Base-by-base conservation (phyloP, 2,797 vertebrate species). In the Amphiprion clarkii region DNA sequence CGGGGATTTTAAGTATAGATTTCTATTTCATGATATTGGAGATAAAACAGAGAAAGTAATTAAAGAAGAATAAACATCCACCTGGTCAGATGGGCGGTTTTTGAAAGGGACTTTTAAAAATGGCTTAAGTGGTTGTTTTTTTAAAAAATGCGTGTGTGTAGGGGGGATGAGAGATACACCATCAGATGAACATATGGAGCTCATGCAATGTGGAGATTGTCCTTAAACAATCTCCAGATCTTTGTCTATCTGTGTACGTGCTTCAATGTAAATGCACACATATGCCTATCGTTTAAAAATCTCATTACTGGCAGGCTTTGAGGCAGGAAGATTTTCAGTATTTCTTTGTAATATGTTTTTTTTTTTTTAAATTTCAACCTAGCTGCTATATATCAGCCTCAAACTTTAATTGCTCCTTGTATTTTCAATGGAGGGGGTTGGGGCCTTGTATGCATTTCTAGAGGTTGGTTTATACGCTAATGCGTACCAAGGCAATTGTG, bases 11-110 rank as follows among this genome's bases (percentile, higher is more conserved):
- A 31, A 71, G 76, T 88, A 88, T 89, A 83, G 85, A 86, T 93
- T 92, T 90, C 88, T 89, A 87, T 92, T 92, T 89, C 83, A 82
- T 85, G 81, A 86, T 78, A 69, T 65, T 73, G 23, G 36, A 46
- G 59, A 48, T 17, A 48, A 40, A 16, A 44, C 74, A 8, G 42
- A 67, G 64, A 81, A 90, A 88, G 91, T 88, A 92, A 92, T 93
- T 88, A 88, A 88, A 86, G 71, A 68, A 75, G 78, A 89, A 86
- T 84, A 93, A 92, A 93, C 86, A 87, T 78, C 81, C 84, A 92
- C 85, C 88, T 93, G 91, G 84, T 92, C 76, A 86, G 81, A 86
- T 78, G 54, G 51, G 40, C 23, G 59, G 36, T 56, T 48, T 23
- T 62, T 61, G 53, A 67, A 33, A 27, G 31, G 19, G 53, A 75